Percentiles rank a stretch among this genome's conserved stretches.
phyloP scores from a whole-genome alignment of 2,113 vertebrate species.

The Alethe diademata region DNA sequence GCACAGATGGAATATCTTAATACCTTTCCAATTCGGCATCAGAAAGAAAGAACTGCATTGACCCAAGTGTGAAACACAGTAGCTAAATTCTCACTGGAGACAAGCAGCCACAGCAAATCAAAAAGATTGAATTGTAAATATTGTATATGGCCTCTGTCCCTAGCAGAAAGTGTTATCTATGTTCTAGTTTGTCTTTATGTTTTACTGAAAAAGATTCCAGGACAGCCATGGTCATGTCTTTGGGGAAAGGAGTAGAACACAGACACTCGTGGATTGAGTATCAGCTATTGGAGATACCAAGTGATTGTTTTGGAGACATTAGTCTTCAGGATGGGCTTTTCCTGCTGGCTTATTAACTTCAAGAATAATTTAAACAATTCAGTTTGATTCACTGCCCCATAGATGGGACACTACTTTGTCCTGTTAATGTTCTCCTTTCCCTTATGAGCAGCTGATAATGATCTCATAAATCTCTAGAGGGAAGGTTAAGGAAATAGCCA shows the following conservation, averaged over 20 bases:
- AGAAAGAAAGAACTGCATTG: not conserved
- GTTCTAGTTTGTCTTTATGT: not conserved
- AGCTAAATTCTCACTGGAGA: not conserved
- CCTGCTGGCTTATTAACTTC: not conserved
- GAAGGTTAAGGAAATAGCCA: not conserved
- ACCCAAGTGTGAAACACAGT: not conserved
- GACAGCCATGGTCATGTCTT: not conserved
- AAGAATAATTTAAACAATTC: not conserved
- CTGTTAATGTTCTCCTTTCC: not conserved
- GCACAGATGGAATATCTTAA: not conserved
- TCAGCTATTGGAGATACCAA: not conserved
- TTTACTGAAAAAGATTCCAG: not conserved
- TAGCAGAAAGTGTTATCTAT: not conserved
- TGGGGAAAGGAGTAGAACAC: not conserved
- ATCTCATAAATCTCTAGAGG: not conserved
- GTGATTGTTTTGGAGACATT: not conserved
- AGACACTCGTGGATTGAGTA: rapidly evolving
- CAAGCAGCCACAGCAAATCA: not conserved
- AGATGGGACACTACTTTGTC: not conserved
- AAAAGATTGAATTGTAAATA: not conserved
- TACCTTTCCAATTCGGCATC: not conserved
- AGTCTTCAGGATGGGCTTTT: not conserved
- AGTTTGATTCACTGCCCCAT: not conserved
- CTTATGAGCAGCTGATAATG: not conserved
- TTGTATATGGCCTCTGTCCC: not conserved